Conservation (phyloP, 1,140 invertebrate species). For the Magallana ariakensis region DNA sequence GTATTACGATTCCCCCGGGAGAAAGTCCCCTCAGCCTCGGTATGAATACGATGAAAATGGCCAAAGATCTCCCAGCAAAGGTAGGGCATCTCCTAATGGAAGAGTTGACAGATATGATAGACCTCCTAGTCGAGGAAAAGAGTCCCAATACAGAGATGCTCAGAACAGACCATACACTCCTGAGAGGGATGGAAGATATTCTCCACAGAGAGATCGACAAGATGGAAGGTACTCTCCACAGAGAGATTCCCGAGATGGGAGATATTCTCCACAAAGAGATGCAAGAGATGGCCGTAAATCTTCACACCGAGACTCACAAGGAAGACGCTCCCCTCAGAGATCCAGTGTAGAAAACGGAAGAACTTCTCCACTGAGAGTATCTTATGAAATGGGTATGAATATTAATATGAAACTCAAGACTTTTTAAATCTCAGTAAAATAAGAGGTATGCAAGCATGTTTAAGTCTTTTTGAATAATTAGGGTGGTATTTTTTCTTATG, state of each 20-base stretch:
- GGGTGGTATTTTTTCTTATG: no score
- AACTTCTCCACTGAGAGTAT: slow-evolving; percentile 27
- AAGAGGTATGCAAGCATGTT: no score
- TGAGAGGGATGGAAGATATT: not conserved
- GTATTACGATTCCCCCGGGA: not conserved
- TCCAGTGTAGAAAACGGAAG: slow-evolving; percentile 54
- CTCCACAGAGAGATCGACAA: slow-evolving; percentile 2
- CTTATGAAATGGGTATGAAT: slow-evolving; percentile 29
- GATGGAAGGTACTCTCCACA: slow-evolving; percentile 25
- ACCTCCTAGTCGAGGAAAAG: slow-evolving; percentile 2
- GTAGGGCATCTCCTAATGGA: slow-evolving; percentile 25
- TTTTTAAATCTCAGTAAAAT: no score
- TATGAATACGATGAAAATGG: slow-evolving; percentile 28
- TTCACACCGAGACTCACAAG: not conserved
- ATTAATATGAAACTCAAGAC: no score
- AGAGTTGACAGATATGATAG: not conserved
- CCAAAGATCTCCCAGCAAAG: slow-evolving; percentile 38
- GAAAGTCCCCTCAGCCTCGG: not conserved
- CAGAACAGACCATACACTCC: not conserved
- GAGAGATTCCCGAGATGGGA: not conserved
- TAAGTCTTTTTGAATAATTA: no score
- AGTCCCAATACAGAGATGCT: not conserved
- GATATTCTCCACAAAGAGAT: slow-evolving; percentile 4
- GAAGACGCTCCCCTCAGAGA: not conserved
- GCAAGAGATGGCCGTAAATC: not conserved